phyloP scores from a whole-genome alignment of 2,113 vertebrate genomes.

The Hippocampus zosterae region DNA sequence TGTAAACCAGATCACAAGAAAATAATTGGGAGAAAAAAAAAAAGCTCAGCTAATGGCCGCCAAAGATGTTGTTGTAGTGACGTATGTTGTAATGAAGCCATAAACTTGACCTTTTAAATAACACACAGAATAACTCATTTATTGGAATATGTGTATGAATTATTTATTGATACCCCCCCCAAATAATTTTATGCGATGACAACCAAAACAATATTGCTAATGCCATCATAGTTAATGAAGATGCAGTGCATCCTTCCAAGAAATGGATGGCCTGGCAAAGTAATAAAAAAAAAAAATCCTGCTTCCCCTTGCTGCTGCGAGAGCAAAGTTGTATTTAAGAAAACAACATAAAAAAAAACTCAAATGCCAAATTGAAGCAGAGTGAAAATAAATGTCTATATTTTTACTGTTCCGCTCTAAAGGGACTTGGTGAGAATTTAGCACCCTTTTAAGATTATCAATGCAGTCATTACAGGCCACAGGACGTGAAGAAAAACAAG shows the following conservation, averaged over 20 bases:
- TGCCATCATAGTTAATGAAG: background rate
- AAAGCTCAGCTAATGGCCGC: background rate
- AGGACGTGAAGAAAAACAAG: background rate
- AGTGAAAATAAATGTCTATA: background rate
- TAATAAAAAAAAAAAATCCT: background rate
- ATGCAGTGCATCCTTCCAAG: background rate
- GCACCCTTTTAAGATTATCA: background rate
- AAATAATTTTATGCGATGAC: background rate
- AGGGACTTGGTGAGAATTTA: background rate
- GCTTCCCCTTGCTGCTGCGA: background rate
- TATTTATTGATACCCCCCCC: background rate
- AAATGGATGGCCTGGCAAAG: background rate
- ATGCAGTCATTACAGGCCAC: background rate
- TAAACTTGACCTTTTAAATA: background rate
- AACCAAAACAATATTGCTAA: background rate
- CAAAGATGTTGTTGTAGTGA: background rate
- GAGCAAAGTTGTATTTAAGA: background rate
- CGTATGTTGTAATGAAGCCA: background rate
- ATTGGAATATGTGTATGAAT: background rate
- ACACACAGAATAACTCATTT: background rate
- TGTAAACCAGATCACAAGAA: background rate
- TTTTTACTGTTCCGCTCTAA: background rate
- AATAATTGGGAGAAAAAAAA: background rate
- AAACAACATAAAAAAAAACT: background rate
- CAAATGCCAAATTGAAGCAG: background rate